Conservation (phyloP, 2,888 invertebrate genomes). For the Chrysolina americana region DNA sequence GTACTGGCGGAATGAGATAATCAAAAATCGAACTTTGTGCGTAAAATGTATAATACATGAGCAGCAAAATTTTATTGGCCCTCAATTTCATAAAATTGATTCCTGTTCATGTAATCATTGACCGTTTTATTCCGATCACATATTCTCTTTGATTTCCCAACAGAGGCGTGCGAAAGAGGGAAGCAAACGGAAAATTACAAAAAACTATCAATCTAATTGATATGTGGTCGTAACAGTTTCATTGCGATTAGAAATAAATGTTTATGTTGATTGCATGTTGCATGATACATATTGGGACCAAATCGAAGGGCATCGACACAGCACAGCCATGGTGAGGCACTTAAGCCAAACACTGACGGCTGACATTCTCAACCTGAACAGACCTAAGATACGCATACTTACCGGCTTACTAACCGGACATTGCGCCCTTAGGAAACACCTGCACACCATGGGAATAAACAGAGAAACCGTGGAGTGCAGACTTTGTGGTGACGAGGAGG, state of each 20-base stretch:
- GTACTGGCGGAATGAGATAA: neutral
- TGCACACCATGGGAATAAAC: no score
- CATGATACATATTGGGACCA: no score
- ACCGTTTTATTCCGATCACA: slow-evolving; percentile 7
- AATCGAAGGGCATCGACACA: no score
- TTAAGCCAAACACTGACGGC: no score
- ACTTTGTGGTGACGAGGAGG: no score
- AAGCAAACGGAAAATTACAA: neutral
- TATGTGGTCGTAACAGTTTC: neutral
- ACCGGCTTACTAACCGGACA: no score
- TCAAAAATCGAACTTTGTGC: slow-evolving; percentile 13
- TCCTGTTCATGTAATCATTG: slow-evolving; percentile 5
- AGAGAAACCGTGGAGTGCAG: no score
- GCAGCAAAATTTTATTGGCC: neutral
- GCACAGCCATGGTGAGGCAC: no score
- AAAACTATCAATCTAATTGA: neutral
- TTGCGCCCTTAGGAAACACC: no score
- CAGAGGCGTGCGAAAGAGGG: neutral
- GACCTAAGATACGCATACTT: no score
- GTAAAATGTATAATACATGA: slow-evolving; percentile 8
- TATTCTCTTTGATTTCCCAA: neutral
- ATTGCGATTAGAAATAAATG: neutral
- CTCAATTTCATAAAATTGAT: neutral
- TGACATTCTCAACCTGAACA: no score
- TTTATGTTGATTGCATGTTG: neutral